phyloP scores from a whole-genome alignment of 2,888 invertebrate species.

The Mongoloraphidia duomilia region DNA sequence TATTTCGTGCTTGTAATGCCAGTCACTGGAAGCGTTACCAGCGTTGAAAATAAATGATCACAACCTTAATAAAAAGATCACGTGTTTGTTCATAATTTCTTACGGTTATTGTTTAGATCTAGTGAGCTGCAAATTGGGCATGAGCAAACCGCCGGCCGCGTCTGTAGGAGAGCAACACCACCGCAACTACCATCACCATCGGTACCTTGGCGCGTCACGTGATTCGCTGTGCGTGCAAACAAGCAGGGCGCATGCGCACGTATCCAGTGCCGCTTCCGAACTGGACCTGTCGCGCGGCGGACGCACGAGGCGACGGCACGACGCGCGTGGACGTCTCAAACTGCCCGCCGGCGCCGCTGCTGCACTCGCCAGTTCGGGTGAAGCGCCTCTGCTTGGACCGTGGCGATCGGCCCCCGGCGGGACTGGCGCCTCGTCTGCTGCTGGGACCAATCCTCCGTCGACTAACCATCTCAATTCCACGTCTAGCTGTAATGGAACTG shows the following conservation, averaged over 20 bases:
- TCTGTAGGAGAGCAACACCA: constrained; percentile 34
- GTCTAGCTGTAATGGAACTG: constrained; percentile 51
- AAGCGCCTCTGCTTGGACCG: constrained; percentile 56
- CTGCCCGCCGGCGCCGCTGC: constrained; percentile 35
- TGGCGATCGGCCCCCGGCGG: constrained; percentile 32
- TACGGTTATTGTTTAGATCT: constrained; percentile 37
- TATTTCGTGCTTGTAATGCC: no score
- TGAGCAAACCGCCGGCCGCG: constrained; percentile 28
- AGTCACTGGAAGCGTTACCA: no score
- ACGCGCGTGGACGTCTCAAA: constrained; percentile 45
- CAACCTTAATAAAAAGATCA: no score
- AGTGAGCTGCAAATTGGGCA: constrained; percentile 68
- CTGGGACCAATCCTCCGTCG: constrained; percentile 38
- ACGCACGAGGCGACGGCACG: constrained; percentile 35
- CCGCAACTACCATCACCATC: constrained; percentile 22
- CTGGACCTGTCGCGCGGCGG: constrained; percentile 62
- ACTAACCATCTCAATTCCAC: constrained; percentile 45
- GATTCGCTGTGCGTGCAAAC: constrained; percentile 45
- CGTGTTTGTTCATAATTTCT: no score
- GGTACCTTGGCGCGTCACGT: constrained; percentile 47
- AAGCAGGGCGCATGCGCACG: constrained; percentile 38
- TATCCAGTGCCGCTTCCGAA: constrained; percentile 55
- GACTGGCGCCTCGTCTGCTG: constrained; percentile 35
- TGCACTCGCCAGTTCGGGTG: constrained; percentile 54
- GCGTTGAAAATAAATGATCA: no score